phyloP scores from a whole-genome alignment of 23 tunicate genomes.

The Trididemnum nubilum region DNA sequence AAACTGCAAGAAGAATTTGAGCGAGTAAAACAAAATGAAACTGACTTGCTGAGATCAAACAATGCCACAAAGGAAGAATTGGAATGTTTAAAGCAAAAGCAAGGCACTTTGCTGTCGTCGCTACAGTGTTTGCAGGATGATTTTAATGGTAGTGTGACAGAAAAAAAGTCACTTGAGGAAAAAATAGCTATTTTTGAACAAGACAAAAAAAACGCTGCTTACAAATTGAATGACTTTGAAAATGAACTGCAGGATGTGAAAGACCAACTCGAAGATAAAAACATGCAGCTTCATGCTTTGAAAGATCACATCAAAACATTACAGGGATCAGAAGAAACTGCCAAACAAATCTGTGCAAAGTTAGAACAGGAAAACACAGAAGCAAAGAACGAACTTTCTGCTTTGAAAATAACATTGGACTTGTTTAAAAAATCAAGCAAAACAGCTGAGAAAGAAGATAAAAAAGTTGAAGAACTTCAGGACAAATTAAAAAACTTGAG shows the following conservation, averaged over 20 bases:
- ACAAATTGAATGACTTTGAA: conserved; percentile 31
- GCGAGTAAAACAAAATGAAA: too few species aligned
- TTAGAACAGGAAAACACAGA: conserved; percentile 43
- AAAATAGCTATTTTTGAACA: neutral
- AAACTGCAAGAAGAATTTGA: too few species aligned
- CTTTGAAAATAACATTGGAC: conserved; percentile 61
- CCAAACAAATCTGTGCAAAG: conserved; percentile 14
- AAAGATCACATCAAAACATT: conserved; percentile 78
- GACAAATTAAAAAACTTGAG: too few species aligned
- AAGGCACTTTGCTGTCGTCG: conserved; percentile 70
- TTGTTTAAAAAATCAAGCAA: conserved; percentile 43
- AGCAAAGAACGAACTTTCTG: conserved; percentile 53
- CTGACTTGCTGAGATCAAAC: conserved; percentile 19
- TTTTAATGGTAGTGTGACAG: neutral
- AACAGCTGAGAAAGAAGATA: neutral
- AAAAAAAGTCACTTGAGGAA: conserved; percentile 22
- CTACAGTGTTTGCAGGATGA: conserved; percentile 75
- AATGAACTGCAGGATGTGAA: conserved; percentile 41
- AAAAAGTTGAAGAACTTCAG: neutral
- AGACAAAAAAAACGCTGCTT: neutral
- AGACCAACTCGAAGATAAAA: conserved; percentile 48
- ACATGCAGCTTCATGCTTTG: conserved; percentile 51
- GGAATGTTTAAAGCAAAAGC: conserved; percentile 78
- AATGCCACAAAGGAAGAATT: conserved; percentile 57
- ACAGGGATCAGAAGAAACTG: conserved; percentile 7